These are phyloP conservation scores for Notoglanidium macrostoma DNA, from an alignment of 2,797 vertebrate genomes.

Conservation along the genomic window DNA sequence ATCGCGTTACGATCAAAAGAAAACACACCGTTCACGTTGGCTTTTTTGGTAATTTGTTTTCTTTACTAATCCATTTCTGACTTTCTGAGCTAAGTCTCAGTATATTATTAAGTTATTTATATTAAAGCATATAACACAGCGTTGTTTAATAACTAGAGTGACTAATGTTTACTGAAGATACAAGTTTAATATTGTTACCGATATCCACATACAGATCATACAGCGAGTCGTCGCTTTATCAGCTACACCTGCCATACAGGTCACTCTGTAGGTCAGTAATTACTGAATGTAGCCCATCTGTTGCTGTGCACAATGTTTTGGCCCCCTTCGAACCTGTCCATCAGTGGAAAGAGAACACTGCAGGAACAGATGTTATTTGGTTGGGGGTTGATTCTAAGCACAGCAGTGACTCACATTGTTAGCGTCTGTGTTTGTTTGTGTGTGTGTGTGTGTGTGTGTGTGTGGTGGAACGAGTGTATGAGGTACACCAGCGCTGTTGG, in stretches of 20 bases:
- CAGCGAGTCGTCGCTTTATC: neutral
- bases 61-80: neutral
- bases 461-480: neutral
- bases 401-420: conserved; percentile 5
- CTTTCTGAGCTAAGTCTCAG: neutral
- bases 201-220: neutral
- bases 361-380: conserved; percentile 8
- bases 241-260: neutral
- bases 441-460: neutral
- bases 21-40: too few species aligned
- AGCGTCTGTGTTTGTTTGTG: neutral
- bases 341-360: neutral
- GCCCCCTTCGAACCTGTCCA: neutral
- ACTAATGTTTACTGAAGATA: neutral
- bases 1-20: neutral
- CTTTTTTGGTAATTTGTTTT: neutral
- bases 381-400: conserved; percentile 6
- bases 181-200: neutral
- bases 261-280: conserved; percentile 13
- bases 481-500: neutral
- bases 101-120: neutral
- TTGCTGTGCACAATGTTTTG: conserved; percentile 3
- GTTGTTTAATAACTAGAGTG: neutral
- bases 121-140: neutral
- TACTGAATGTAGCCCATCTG: conserved; percentile 17